Conservation (phyloP, 2,888 invertebrate genomes). For the Branchellion lobata region DNA sequence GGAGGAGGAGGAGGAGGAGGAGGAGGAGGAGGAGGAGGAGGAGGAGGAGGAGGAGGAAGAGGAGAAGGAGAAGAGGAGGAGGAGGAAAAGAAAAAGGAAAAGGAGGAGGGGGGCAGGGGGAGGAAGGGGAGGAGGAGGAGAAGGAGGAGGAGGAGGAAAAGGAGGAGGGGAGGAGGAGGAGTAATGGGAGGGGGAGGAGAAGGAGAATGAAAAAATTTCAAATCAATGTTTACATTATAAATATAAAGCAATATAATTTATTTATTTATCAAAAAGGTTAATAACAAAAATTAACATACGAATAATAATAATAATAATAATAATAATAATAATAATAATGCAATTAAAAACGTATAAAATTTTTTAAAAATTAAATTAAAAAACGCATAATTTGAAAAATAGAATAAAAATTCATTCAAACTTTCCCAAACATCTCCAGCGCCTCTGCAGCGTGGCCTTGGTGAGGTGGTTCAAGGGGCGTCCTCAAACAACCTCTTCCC, state of each 20-base stretch:
- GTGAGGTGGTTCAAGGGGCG: not conserved
- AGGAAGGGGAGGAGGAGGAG: not conserved
- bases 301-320: too few species aligned
- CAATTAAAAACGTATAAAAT: too few species aligned
- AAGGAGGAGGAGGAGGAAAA: not conserved
- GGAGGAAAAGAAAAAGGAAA: not conserved
- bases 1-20: not conserved
- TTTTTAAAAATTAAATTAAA: too few species aligned
- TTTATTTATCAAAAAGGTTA: not conserved
- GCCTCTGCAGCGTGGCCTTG: not conserved
- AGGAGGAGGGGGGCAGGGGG: not conserved
- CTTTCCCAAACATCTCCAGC: not conserved
- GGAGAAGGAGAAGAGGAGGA: not conserved
- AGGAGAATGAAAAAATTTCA: too few species aligned
- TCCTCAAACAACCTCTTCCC: slow-evolving; percentile 7
- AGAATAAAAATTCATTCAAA: too few species aligned
- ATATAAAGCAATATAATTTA: not conserved
- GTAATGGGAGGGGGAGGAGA: too few species aligned
- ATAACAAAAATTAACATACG: too few species aligned
- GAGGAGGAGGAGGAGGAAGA: not conserved
- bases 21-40: slow-evolving; percentile 22
- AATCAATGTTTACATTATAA: not conserved
- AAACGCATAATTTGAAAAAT: too few species aligned
- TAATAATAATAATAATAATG: too few species aligned
- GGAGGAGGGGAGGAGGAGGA: too few species aligned